Evolutionary conservation across 2,888 invertebrate genomes (phyloP).

Genomic region (Buathra laborator): DNA sequence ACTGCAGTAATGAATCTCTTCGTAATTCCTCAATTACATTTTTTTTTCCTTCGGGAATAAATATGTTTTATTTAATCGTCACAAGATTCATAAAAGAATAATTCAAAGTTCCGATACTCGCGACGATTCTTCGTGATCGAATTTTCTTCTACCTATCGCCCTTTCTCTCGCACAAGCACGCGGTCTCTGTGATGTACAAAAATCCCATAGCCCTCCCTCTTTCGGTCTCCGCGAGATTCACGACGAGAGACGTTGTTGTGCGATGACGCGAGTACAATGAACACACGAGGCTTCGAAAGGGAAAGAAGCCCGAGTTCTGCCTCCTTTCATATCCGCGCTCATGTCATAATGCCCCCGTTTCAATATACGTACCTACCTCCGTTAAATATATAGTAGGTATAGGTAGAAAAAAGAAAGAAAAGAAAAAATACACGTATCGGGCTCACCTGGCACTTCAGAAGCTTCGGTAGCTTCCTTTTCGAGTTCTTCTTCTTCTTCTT

Average conservation of each 20-base stretch:
- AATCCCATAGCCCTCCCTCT: constrained; percentile 71
- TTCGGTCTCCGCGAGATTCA: constrained; percentile 15
- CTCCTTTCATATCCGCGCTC: constrained; percentile 62
- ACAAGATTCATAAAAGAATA: neutral
- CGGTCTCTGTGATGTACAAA: constrained; percentile 81
- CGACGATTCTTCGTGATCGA: neutral
- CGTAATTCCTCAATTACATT: too few relatives aligned
- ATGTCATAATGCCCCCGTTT: constrained; percentile 62
- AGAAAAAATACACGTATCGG: constrained; percentile 65
- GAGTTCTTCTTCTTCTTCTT: constrained; percentile 2
- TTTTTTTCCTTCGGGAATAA: too few relatives aligned
- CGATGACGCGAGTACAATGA: constrained; percentile 66
- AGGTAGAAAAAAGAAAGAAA: constrained; percentile 19
- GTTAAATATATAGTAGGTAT: constrained; percentile 37
- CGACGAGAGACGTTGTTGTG: constrained; percentile 48
- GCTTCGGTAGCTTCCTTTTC: constrained; percentile 68
- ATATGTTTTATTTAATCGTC: neutral
- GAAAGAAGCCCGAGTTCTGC: constrained; percentile 34
- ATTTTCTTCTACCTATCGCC: neutral
- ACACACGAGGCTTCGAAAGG: constrained; percentile 46
- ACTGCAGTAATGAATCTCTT: too few relatives aligned
- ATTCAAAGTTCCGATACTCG: neutral
- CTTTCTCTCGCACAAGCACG: neutral
- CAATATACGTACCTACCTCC: constrained; percentile 44
- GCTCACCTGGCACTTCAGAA: constrained; percentile 78